Evolutionary conservation across 1,140 invertebrate genomes (phyloP).

Genomic region (Temnothorax nylanderi): DNA sequence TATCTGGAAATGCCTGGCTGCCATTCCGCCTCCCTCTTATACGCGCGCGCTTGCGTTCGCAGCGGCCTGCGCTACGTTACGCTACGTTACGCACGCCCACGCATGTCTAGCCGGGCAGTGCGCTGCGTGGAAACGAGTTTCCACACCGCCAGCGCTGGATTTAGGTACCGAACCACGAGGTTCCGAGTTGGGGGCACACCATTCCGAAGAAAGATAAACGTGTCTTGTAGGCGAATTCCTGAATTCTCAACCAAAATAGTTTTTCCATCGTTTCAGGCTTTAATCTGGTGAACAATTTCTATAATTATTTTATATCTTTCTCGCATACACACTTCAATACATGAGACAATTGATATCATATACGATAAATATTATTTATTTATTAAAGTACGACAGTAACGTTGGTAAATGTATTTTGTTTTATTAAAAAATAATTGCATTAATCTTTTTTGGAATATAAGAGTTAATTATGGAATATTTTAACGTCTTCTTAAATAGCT

Average conservation of each 20-base stretch:
- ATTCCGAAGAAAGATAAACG: not conserved
- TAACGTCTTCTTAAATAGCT: not conserved
- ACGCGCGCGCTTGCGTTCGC: conserved; percentile 33
- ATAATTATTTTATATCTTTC: not conserved
- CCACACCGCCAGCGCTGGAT: conserved; percentile 44
- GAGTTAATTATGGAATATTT: not conserved
- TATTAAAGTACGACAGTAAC: not conserved
- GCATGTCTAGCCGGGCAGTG: conserved; percentile 56
- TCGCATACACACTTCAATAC: not conserved
- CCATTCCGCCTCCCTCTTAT: conserved; percentile 58
- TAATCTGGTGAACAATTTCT: not conserved
- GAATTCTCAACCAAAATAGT: not conserved
- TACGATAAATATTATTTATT: not conserved
- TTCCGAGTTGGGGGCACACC: not conserved
- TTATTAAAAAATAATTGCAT: not conserved
- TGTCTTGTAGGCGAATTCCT: not conserved
- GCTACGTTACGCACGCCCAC: conserved; percentile 72
- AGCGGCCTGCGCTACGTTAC: conserved; percentile 53
- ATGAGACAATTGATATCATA: not conserved
- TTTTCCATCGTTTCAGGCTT: not conserved
- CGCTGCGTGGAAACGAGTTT: conserved; percentile 67
- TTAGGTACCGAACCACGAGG: conserved; percentile 15
- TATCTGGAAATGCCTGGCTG: conserved; percentile 64
- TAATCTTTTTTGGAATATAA: not conserved
- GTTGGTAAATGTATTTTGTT: not conserved